Evolutionary conservation across 2,888 invertebrate species (phyloP).

Genomic region (Amorpha juglandis): DNA sequence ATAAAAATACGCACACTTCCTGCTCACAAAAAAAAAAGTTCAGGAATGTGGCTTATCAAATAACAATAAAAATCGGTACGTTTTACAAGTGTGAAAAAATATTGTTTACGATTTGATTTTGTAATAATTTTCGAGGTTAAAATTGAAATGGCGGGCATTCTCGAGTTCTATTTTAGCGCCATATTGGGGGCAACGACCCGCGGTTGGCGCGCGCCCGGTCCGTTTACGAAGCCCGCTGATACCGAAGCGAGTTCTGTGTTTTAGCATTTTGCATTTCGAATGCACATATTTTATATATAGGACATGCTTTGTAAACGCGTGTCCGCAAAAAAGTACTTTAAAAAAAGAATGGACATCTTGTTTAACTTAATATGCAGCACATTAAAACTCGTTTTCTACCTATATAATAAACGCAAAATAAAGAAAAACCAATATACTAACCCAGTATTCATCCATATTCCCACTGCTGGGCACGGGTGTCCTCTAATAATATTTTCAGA

Average conservation of each 20-base stretch:
- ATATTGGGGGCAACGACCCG: conserved; percentile 75
- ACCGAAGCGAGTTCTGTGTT: conserved; percentile 43
- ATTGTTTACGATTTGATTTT: conserved; percentile 55
- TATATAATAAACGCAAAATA: too few species aligned
- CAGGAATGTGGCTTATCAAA: conserved; percentile 27
- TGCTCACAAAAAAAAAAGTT: not conserved
- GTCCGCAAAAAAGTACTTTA: conserved; percentile 12
- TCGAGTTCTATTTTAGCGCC: conserved; percentile 81
- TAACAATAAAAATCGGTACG: conserved; percentile 28
- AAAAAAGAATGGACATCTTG: conserved; percentile 1
- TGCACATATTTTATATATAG: conserved; percentile 15
- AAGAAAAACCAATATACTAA: too few species aligned
- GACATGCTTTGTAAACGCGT: conserved; percentile 18
- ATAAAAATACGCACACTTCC: not conserved
- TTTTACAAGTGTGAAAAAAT: conserved; percentile 49
- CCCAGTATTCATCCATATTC: too few species aligned
- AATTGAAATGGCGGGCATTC: conserved; percentile 80
- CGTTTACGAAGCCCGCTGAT: conserved; percentile 54
- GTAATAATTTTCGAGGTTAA: conserved; percentile 77
- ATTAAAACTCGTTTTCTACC: not conserved
- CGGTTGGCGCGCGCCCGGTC: conserved; percentile 55
- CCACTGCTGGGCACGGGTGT: too few species aligned
- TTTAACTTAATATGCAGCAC: not conserved
- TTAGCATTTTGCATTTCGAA: conserved; percentile 52
- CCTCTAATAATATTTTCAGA: conserved; percentile 1